Evolutionary conservation across 2,888 invertebrate species (phyloP), one percentile per base, ranked within the genome.

Genomic region (Ichneumoninae sp.): DNA sequence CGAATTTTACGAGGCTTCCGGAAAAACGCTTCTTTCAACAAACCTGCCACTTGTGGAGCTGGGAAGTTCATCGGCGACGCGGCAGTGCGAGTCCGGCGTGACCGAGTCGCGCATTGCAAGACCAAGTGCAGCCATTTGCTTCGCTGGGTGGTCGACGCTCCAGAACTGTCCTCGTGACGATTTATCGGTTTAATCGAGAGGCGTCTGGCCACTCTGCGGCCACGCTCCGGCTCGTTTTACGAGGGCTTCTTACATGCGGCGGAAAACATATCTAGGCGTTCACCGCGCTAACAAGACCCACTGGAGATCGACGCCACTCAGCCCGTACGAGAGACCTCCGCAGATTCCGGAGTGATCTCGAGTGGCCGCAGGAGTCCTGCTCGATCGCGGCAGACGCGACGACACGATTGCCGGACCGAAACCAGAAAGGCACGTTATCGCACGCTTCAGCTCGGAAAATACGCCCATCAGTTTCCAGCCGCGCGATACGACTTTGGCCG

Each of bases 181-280:
- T 84, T 78, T 78, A 78, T 84, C 77, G 68, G 80, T 75, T 62
- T 65, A 74, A 84, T 74, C 81, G 81, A 36, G 74, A 79, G 74
- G 84, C 81, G 81, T 84, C 84, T 82, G 84, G 84, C 78, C 81
- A 81, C 81, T 84, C 47, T 82, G 66, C 83, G 68, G 54, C 40
- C 40, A 54, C 70, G 62, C 33, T 79, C 78, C 78, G 81, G 78
- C 78, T 66, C 47, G n/a, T 52, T 66, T 79, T 75, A 74, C 81
- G 65, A 74, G 65, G 50, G 57, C 75, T 77, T 80, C 75, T 84
- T 82, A 78, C 65, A 74, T 65, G 78, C 75, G 72, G 75, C 78
- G 57, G 54, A 7, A 65, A 33, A 36, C 57, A 40, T 66, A 36
- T 47, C 54, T 54, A 33, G 22, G 57, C 44, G 50, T 57, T 19